Percentiles rank a stretch among this genome's conserved stretches.
Evolutionary conservation across 2,113 vertebrate species (phyloP).

Genomic region (Oreocharis arfaki): DNA sequence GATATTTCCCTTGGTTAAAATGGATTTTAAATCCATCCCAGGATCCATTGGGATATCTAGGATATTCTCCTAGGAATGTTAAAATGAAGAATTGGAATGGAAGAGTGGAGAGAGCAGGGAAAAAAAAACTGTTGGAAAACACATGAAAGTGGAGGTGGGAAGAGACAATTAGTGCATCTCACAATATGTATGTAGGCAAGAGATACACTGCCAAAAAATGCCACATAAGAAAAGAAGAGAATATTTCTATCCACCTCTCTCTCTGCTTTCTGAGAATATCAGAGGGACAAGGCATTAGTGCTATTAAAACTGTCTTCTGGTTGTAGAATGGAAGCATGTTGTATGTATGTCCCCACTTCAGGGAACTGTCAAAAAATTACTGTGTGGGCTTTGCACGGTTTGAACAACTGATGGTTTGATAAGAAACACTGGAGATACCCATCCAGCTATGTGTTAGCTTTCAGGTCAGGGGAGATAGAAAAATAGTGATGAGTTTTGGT

Average conservation of each 20-base stretch:
- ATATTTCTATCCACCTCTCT: background rate
- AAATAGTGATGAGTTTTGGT: background rate
- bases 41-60: background rate
- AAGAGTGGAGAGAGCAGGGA: background rate
- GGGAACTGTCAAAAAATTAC: background rate
- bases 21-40: background rate
- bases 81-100: background rate
- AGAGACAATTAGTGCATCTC: background rate
- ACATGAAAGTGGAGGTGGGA: rapidly evolving
- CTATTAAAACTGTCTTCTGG: background rate
- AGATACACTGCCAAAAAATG: background rate
- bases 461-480: background rate
- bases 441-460: background rate
- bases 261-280: background rate
- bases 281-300: background rate
- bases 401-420: background rate
- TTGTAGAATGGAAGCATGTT: background rate
- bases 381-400: background rate
- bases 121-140: background rate
- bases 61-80: background rate
- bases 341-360: background rate
- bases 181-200: background rate
- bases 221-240: background rate
- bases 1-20: background rate
- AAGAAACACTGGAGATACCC: background rate